A percentile compares a stretch with the other conserved stretches of the same genome.
Evolutionary conservation across 2,797 vertebrate species (phyloP).

Genomic region (Schizothorax lantsangensis): DNA sequence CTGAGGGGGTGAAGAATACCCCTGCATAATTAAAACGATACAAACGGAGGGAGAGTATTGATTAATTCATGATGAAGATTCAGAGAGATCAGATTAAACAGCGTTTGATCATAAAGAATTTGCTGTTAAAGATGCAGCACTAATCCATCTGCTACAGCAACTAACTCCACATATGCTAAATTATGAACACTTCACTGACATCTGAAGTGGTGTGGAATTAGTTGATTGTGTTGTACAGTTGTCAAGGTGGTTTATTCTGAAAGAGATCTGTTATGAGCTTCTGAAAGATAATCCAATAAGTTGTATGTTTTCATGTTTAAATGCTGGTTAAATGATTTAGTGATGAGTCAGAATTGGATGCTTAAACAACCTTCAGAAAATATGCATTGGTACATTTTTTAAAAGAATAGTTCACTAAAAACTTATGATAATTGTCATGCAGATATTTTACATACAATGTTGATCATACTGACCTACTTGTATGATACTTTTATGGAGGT

Average conservation of each 20-base stretch:
- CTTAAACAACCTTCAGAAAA: background rate
- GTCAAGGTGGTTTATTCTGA: conserved; percentile 7
- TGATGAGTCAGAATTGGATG: background rate
- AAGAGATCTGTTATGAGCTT: background rate
- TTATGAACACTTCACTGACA: conserved; percentile 41
- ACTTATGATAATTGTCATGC: background rate
- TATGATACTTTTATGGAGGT: background rate
- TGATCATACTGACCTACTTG: background rate
- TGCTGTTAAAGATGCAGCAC: conserved; percentile 56
- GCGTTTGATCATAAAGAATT: conserved; percentile 51
- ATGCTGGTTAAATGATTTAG: background rate
- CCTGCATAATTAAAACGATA: conserved; percentile 60
- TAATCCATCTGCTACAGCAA: conserved; percentile 56
- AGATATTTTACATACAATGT: background rate
- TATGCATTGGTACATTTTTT: background rate
- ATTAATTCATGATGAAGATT: conserved; percentile 62
- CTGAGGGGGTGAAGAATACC: conserved; percentile 42
- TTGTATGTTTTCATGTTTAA: background rate
- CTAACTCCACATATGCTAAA: conserved; percentile 51
- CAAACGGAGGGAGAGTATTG: conserved; percentile 57
- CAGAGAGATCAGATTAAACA: conserved; percentile 55
- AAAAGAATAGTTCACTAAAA: background rate
- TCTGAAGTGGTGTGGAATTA: conserved; percentile 28
- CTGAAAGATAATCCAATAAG: background rate
- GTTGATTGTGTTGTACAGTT: conserved; percentile 42